phyloP scores from a whole-genome alignment of 2,113 vertebrate genomes.

The Callochromis pleurospilus region DNA sequence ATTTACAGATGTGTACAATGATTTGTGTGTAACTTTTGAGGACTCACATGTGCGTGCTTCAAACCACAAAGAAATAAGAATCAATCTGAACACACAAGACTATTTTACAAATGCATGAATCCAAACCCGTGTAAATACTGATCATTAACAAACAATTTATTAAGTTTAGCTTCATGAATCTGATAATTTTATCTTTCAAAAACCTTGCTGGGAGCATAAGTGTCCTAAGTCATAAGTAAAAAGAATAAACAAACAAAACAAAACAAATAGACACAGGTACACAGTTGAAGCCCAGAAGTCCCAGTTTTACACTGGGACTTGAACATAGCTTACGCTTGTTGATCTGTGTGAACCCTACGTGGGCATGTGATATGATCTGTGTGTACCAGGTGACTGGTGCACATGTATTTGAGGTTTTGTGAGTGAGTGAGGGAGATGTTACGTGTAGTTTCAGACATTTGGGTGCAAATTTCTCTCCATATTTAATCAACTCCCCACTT shows the following conservation, averaged over 20 bases:
- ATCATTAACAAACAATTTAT: background rate
- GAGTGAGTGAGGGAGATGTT: background rate
- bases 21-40: background rate
- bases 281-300: background rate
- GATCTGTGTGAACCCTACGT: background rate
- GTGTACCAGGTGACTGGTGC: background rate
- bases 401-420: background rate
- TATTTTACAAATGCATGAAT: background rate
- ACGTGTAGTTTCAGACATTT: background rate
- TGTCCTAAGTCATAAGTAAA: background rate
- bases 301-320: background rate
- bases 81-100: background rate
- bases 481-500: background rate
- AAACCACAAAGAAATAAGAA: background rate
- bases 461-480: background rate
- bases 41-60: background rate
- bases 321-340: background rate
- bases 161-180: background rate
- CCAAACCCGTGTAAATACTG: background rate
- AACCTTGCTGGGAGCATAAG: background rate
- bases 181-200: background rate
- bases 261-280: background rate
- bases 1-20: background rate
- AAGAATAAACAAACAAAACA: background rate
- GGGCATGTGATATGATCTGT: background rate